Base-by-base conservation (phyloP, 2,888 invertebrate genomes). In the Rhagonycha lutea region DNA sequence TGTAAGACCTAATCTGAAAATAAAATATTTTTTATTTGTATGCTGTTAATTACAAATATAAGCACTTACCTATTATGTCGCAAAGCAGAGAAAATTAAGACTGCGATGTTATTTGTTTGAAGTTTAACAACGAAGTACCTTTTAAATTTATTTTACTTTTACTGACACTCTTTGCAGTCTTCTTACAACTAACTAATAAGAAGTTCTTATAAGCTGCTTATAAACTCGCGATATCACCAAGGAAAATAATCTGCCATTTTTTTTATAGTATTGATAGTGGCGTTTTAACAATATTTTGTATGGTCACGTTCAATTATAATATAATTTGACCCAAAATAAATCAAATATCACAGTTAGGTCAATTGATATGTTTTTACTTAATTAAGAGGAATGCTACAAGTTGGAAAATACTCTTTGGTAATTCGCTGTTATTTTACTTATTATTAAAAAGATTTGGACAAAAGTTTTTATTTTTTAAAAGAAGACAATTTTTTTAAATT, bases 81-180 rank as follows among this genome's bases (percentile, higher is more conserved):
- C n/a, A n/a, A 47, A 47, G 47, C n/a, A n/a, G n/a, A 47, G 47
- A 24, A 24, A 71, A 47, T 73, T 60, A 29, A 9, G 72, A 60
- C 32, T 65, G 74, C 69, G 68, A 74, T 68, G 61, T 47, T 74
- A 28, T 14, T 70, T 74, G 69, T 63, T 68, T 70, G 26, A 61
- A 74, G 72, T 62, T 74, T 72, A 28, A 24, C 62, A 77, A 68
- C 73, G 61, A 70, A 75, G 67, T 70, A 77, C 77, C 77, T 77
- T 77, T 77, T 70, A 67, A 70, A 67, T 70, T 61, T 72, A 61
- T 29, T 47, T 24, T 63, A 28, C 28, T 26, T 29, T 23, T 68
- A 68, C 32, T 26, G 32, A 71, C 65, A 69, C 61, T 75, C 75
- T 68, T 14, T 26, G 65, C 63, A 69, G 63, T 47, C 47, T 47